phyloP scores from a whole-genome alignment of 2,797 vertebrate species.

The Pangasius macronema region DNA sequence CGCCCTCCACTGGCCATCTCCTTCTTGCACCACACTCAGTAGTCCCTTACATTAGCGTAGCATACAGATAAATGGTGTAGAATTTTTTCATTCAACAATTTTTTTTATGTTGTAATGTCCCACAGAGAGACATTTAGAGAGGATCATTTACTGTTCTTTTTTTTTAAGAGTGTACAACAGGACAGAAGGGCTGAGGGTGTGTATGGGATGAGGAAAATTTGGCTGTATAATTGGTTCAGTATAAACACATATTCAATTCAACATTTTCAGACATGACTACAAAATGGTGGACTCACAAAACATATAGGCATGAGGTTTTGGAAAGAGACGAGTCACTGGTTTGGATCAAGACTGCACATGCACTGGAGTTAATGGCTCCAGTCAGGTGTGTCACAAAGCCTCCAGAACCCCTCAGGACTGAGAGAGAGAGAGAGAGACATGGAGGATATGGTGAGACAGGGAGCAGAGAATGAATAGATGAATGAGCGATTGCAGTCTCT shows the following conservation, averaged over 20 bases:
- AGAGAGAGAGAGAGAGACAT: neutral
- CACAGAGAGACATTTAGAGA: no score
- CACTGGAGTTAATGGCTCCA: slow-evolving; percentile 6
- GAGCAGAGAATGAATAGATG: slow-evolving; percentile 25
- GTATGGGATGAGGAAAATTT: neutral
- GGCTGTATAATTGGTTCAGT: neutral
- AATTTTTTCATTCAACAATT: neutral
- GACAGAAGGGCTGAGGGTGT: neutral
- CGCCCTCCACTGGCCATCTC: slow-evolving; percentile 11
- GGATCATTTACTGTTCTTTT: neutral
- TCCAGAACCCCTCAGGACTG: slow-evolving; percentile 19
- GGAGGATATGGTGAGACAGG: slow-evolving; percentile 9
- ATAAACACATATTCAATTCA: neutral
- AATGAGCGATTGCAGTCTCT: slow-evolving; percentile 42
- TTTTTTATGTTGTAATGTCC: neutral
- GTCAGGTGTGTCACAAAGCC: slow-evolving; percentile 38
- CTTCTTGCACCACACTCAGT: neutral
- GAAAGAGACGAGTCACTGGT: slow-evolving; percentile 27
- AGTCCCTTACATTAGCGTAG: neutral
- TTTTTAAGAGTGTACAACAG: neutral
- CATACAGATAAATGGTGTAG: neutral
- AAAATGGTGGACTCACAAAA: neutral
- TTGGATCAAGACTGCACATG: slow-evolving; percentile 45
- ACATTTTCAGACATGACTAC: neutral
- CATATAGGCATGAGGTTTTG: slow-evolving; percentile 4